A percentile compares a stretch with the other conserved stretches of the same genome.
These are phyloP conservation scores for Coelopa pilipes DNA, from an alignment of 2,888 invertebrate genomes.

Conservation along the genomic window DNA sequence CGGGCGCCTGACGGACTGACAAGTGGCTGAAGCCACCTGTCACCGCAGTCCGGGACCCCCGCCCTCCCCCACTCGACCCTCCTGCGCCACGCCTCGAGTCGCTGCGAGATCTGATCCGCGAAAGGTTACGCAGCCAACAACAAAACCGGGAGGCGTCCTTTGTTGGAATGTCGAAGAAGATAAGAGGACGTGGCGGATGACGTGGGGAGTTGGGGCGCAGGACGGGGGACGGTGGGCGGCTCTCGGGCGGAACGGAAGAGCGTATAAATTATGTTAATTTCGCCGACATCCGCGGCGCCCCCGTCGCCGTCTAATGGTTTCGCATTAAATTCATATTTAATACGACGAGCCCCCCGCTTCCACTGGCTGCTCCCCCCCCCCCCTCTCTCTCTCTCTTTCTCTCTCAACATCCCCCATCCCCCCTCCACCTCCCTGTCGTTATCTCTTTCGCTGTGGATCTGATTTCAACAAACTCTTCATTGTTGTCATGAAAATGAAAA, in stretches of 20 bases:
- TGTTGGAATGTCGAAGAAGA: too few relatives aligned
- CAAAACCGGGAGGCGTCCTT: too few relatives aligned
- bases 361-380: too few relatives aligned
- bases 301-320: conserved; percentile 21
- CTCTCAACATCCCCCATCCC: too few relatives aligned
- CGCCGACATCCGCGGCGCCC: neutral
- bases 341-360: conserved; percentile 39
- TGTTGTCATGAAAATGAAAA: too few relatives aligned
- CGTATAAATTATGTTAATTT: neutral
- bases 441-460: too few relatives aligned
- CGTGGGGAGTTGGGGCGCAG: neutral
- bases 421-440: too few relatives aligned
- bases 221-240: neutral
- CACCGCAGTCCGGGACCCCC: conserved; percentile 30
- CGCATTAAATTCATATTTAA: conserved; percentile 32
- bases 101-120: conserved; percentile 57
- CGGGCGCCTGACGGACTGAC: conserved; percentile 28
- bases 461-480: too few relatives aligned
- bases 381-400: too few relatives aligned
- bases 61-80: neutral
- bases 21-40: conserved; percentile 43
- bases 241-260: neutral
- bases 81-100: conserved; percentile 36
- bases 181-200: too few relatives aligned
- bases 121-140: conserved; percentile 17